Conservation (phyloP, 1,140 invertebrate species). For the Trinorchestia longiramus region DNA sequence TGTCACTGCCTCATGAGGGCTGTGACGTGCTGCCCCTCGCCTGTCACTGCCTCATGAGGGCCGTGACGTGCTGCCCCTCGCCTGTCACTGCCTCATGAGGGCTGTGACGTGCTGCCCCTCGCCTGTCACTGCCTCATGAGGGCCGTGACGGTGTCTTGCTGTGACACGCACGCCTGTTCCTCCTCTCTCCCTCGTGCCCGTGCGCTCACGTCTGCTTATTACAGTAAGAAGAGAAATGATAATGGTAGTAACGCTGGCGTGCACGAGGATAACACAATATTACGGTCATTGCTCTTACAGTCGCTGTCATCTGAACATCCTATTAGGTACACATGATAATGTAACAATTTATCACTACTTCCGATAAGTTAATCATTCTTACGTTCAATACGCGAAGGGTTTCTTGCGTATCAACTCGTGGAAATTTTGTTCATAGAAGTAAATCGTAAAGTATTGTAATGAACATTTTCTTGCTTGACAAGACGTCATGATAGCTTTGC, state of each 20-base stretch:
- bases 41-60: not conserved
- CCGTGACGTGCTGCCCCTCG: not conserved
- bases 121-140: not conserved
- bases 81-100: not conserved
- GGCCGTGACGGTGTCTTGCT: not conserved
- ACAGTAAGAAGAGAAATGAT: not conserved
- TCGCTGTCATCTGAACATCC: not conserved
- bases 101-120: not conserved
- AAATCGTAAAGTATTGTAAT: not conserved
- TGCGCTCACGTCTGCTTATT: not conserved
- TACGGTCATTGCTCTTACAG: not conserved
- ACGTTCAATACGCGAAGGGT: not conserved
- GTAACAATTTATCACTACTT: not conserved
- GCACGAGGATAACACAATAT: not conserved
- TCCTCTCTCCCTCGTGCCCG: not conserved
- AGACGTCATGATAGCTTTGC: too few relatives aligned
- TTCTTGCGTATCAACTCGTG: not conserved
- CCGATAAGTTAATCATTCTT: not conserved
- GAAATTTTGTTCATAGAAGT: not conserved
- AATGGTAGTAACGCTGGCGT: not conserved
- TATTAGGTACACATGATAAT: too few relatives aligned
- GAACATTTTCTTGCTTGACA: not conserved
- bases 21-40: not conserved
- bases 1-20: not conserved
- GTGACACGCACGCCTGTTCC: not conserved